Percentiles rank a stretch among this genome's conserved stretches.
Conservation (phyloP, 2,888 invertebrate genomes). For the Volucella inflata region DNA sequence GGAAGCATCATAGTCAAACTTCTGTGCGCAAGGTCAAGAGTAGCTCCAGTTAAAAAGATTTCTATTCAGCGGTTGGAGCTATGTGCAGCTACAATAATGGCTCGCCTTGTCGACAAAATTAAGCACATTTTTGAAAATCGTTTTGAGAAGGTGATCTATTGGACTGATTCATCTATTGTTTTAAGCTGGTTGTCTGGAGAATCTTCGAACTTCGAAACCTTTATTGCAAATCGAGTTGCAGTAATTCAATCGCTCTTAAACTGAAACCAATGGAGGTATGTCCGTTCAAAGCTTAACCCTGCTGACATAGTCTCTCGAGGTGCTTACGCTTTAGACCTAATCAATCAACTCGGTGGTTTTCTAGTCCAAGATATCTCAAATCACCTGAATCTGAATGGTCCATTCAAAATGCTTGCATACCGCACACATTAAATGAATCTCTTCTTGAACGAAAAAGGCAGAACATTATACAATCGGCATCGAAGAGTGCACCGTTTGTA, state of each 20-base stretch:
- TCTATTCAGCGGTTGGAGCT: neutral
- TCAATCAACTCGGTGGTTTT: neutral
- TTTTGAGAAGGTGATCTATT: neutral
- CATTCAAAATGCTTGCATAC: neutral
- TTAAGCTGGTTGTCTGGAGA: slow-evolving; percentile 1
- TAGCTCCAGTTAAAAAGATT: neutral
- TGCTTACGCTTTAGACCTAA: neutral
- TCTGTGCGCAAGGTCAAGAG: slow-evolving; percentile 8
- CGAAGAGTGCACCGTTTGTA: neutral
- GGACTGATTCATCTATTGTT: slow-evolving; percentile 24
- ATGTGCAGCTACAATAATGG: slow-evolving; percentile 8
- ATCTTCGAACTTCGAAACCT: slow-evolving; percentile 4
- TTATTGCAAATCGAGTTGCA: slow-evolving; percentile 26
- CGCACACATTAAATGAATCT: too few species aligned
- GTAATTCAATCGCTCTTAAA: too few species aligned
- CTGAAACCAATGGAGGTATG: slow-evolving; percentile 21
- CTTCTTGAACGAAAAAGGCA: too few species aligned
- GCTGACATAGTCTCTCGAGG: slow-evolving; percentile 11
- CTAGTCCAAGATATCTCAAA: slow-evolving; percentile 1
- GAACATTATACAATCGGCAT: slow-evolving; percentile 2
- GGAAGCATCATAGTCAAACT: neutral
- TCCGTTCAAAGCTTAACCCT: slow-evolving; percentile 12
- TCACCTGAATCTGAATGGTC: neutral
- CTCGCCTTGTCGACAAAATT: slow-evolving; percentile 1
- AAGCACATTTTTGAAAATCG: neutral